Base-by-base conservation (phyloP, 2,113 vertebrate species). In the Cebidichthys violaceus region DNA sequence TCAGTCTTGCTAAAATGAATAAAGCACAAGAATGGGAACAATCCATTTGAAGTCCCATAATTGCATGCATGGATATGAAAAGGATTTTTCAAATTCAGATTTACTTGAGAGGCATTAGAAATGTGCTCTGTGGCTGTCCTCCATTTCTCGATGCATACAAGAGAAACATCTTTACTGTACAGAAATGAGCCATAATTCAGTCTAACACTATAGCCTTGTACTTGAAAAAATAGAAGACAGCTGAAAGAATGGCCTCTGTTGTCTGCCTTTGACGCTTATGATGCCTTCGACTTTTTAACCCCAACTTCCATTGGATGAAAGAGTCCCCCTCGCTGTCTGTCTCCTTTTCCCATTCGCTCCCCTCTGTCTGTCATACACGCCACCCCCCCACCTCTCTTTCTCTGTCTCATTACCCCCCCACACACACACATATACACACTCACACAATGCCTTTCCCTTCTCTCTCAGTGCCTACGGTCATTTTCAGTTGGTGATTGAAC, bases 221-320 rank as follows among this genome's bases (percentile, higher is more conserved):
- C 71, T 70, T 84, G 71, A 60, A 60, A 76, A 85, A 77, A 59
- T 70, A 88, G 82, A 67, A 75, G 73, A 88, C 75, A 55, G 86
- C 76, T 22, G 72, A 78, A 82, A 91, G 82, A 85, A 92, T 77
- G 81, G 73, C 82, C 75, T 82, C 88, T 68, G 74, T 81, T 52
- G 75, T 85, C 86, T 82, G 54, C 83, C 78, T 88, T 79, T 93
- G 90, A 92, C 85, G 75, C 83, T 90, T 86, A 85, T 86, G 88
- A 90, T 85, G 89, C 79, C 84, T 78, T 85, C 81, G 86, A 92
- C 92, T 93, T 91, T 90, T 91, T 91, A 85, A 90, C 92, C 92
- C 83, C 69, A 54, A 35, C 81, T 52, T 70, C 84, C 79, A 92
- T 90, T 92, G 92, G 90, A 85, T 41, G 54, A 55, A 55, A 50